Conservation (phyloP, 1,140 invertebrate genomes). For the Thalassaphorura encarpata region DNA sequence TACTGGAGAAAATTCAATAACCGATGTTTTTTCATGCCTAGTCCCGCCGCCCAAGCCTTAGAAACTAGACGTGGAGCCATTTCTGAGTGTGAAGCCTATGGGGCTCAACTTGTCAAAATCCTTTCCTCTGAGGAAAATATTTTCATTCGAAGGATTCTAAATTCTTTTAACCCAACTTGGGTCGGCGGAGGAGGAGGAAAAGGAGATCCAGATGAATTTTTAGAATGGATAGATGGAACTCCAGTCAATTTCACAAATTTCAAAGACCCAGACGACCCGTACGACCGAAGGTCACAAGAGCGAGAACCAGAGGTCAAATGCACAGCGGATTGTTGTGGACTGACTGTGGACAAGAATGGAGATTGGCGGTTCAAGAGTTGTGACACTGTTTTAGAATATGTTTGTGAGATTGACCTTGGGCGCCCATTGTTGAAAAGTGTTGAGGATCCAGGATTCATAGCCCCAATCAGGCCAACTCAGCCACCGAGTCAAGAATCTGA, state of each 20-base stretch:
- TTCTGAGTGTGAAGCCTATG: too few relatives aligned
- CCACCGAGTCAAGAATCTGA: too few relatives aligned
- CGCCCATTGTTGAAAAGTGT: too few relatives aligned
- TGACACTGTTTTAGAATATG: not conserved
- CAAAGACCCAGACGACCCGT: not conserved
- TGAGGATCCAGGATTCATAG: too few relatives aligned
- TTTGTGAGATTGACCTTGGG: too few relatives aligned
- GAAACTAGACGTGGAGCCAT: too few relatives aligned
- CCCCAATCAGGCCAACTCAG: too few relatives aligned
- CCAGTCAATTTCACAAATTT: not conserved
- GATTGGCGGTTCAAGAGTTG: not conserved
- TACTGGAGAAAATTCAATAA: too few relatives aligned
- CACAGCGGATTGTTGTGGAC: not conserved
- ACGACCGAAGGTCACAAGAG: not conserved
- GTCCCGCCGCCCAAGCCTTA: too few relatives aligned
- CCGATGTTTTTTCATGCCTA: too few relatives aligned
- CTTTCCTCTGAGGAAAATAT: not conserved
- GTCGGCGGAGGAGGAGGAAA: not conserved
- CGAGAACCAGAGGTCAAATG: not conserved
- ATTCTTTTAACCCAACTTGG: not conserved
- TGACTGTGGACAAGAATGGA: not conserved
- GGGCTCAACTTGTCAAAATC: not conserved
- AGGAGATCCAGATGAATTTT: too few relatives aligned
- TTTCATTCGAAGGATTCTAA: not conserved
- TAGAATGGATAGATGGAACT: not conserved